Evolutionary conservation across 2,888 invertebrate genomes (phyloP), one percentile per base, ranked within the genome.

Genomic region (Eristalis arbustorum): DNA sequence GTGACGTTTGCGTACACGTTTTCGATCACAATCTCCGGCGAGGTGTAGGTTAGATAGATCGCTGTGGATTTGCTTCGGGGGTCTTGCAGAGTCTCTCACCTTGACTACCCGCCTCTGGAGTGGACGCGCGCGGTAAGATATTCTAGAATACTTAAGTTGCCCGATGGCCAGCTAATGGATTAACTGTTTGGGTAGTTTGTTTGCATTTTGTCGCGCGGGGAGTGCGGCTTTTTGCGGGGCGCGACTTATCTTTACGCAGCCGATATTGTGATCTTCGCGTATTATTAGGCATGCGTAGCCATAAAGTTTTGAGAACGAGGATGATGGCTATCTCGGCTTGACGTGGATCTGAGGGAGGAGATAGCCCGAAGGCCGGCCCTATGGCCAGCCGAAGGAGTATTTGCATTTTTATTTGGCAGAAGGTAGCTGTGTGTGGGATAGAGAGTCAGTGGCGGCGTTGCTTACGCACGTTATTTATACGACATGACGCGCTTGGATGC

Each of bases 1-100:
- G 57, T 79, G 80, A 80, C 67, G 79, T 79, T 79, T 73, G 66
- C 67, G 62, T 37, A 59, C 75, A 73, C 62, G 69, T 69, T 84
- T 31, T 28, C 14, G 84, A 84, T 75, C 18, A 42, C 25, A 40
- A 75, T 75, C 56, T 49, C n/a, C 5, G 11, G 59, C 59, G 59
- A 18, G 80, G 62, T 62, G 28, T 40, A 56, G 25, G 42, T 68
- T 18, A 28, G 66, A 74, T 37, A 42, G 73, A 82, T 72, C 56
- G 49, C 8, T 18, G 49, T 18, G 49, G 49, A 49, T 11, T 49
- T 6, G 49, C 25, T 25, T 25, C 3, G 49, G 18, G 49, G 3
- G 49, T 8, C 49, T 49, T 18, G 8, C n/a, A n/a, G n/a, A n/a
- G n/a, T n/a, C n/a, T n/a, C n/a, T n/a, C n/a, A n/a, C 49, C 42